A percentile compares a stretch with the other conserved stretches of the same genome.
Conservation (phyloP, 2,888 invertebrate genomes). For the Parascotia fuliginaria region DNA sequence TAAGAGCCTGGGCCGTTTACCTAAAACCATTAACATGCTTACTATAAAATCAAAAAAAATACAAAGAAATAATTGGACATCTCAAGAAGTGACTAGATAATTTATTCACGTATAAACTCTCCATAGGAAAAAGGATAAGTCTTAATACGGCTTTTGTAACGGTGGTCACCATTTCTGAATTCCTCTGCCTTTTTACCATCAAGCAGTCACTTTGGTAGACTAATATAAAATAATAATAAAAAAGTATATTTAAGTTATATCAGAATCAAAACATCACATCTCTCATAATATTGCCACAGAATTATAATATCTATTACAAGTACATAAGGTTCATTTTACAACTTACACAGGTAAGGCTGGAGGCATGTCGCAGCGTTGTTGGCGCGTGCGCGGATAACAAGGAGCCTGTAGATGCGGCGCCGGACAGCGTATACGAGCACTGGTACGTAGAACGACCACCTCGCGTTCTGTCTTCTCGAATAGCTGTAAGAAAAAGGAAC, state of each 20-base stretch:
- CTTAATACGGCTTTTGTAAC: too few relatives aligned
- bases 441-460: slow-evolving; percentile 98
- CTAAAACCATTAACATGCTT: too few relatives aligned
- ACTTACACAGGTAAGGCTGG: slow-evolving; percentile 80
- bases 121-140: too few relatives aligned
- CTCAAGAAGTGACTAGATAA: too few relatives aligned
- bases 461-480: slow-evolving; percentile 96
- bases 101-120: too few relatives aligned
- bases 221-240: too few relatives aligned
- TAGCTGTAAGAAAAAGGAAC: slow-evolving; percentile 86
- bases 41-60: slow-evolving; percentile 12
- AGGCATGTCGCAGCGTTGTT: slow-evolving; percentile 77
- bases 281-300: background rate
- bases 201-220: too few relatives aligned
- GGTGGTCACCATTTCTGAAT: too few relatives aligned
- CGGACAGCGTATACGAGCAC: slow-evolving; percentile 95
- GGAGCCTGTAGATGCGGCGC: slow-evolving; percentile 86
- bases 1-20: slow-evolving; percentile 82
- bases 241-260: too few relatives aligned
- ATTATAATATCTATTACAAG: background rate
- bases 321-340: background rate
- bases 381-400: slow-evolving; percentile 75
- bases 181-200: too few relatives aligned
- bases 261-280: too few relatives aligned
- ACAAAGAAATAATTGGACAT: too few relatives aligned